These are phyloP conservation scores for Sogatella furcifera DNA, from an alignment of 1,140 invertebrate species.

Conservation along the genomic window DNA sequence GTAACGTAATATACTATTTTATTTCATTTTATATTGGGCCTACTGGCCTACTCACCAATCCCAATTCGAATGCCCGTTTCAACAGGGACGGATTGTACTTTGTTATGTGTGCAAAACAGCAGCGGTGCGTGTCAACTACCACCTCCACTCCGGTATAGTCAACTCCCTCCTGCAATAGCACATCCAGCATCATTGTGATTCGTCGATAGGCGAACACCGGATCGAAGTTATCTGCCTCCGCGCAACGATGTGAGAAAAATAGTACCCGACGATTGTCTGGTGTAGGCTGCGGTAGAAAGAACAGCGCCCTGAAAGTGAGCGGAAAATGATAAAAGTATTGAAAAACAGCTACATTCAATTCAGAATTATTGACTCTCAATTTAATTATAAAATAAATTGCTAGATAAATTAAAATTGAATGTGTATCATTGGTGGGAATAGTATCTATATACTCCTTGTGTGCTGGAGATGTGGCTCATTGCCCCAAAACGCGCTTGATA, in stretches of 20 bases:
- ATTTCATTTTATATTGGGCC: too few relatives aligned
- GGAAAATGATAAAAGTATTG: too few relatives aligned
- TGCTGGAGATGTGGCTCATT: too few relatives aligned
- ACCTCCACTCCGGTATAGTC: conserved; percentile 16
- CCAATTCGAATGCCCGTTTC: conserved; percentile 14
- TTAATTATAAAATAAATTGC: too few relatives aligned
- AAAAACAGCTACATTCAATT: too few relatives aligned
- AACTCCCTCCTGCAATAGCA: conserved; percentile 18
- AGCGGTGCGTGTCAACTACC: conserved; percentile 18
- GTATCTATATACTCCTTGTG: too few relatives aligned
- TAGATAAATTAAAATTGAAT: too few relatives aligned
- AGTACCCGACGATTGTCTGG: conserved; percentile 19
- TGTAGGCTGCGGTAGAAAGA: conserved; percentile 20
- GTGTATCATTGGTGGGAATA: too few relatives aligned
- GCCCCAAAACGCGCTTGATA: too few relatives aligned
- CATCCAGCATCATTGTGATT: conserved; percentile 21
- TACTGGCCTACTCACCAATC: conserved; percentile 19
- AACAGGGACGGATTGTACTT: conserved; percentile 17
- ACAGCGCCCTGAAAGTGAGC: conserved; percentile 11
- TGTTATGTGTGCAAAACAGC: conserved; percentile 16
- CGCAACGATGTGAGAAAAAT: conserved; percentile 22
- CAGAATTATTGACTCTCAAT: too few relatives aligned
- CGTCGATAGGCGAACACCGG: conserved; percentile 18
- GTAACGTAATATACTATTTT: too few relatives aligned
- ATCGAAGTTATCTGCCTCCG: conserved; percentile 19